Conservation (phyloP, 2,113 vertebrate species). For the Chaetodon trifascialis region DNA sequence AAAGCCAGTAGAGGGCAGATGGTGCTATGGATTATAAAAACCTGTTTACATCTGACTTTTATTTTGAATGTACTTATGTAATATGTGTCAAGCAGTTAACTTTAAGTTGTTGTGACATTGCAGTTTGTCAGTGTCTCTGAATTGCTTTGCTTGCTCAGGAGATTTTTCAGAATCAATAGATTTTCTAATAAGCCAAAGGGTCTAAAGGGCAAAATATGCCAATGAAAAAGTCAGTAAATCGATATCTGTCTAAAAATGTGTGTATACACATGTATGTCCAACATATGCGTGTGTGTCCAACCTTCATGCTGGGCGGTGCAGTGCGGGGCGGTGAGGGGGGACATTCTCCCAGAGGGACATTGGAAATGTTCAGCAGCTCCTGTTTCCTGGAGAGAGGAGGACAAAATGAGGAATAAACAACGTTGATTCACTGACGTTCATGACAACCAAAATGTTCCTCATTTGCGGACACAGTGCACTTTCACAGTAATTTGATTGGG, state of each 20-base stretch:
- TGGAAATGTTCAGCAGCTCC: conserved; percentile 91
- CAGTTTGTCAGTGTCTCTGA: conserved; percentile 15
- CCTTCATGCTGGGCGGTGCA: conserved; percentile 95
- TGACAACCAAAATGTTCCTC: neutral
- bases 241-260: conserved; percentile 1
- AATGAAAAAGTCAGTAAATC: conserved; percentile 13
- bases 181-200: conserved; percentile 5
- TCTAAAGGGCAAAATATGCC: conserved; percentile 8
- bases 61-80: neutral
- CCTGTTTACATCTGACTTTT: neutral
- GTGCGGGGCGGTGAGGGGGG: conserved; percentile 93
- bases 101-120: neutral
- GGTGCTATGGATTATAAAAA: neutral
- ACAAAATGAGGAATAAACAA: neutral
- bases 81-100: neutral
- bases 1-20: neutral
- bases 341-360: conserved; percentile 88
- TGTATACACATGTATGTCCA: neutral
- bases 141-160: conserved; percentile 14
- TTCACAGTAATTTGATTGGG: conserved; percentile 9
- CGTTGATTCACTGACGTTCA: neutral
- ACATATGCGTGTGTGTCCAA: conserved; percentile 72
- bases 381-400: conserved; percentile 89
- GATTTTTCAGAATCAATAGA: conserved; percentile 19
- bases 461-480: neutral